Evolutionary conservation across 2,888 invertebrate species (phyloP), one percentile per base, ranked within the genome.

Genomic region (Agonopterix heracliana): DNA sequence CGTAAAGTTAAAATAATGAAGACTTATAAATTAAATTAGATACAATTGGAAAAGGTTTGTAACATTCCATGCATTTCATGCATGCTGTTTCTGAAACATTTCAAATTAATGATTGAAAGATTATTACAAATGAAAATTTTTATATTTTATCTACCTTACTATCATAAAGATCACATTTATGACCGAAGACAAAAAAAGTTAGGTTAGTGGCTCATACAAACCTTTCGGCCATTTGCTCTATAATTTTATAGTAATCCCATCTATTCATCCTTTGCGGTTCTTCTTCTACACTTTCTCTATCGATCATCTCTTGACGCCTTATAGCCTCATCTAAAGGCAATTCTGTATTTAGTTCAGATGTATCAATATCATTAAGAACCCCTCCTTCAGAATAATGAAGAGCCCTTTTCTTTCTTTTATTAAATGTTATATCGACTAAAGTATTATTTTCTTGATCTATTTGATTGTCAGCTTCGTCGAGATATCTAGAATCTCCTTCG

Each of bases 211-310:
- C 17, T 17, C 26, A 26, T 26, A 26, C 26, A 26, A 2, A 92
- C 92, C 90, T 87, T 64, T 90, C 87, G 36, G 87, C 85, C 73
- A 91, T 90, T 44, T 89, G 87, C 56, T 92, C 91, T 13, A 93
- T 68, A 38, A 90, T 78, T 71, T 90, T 91, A 71, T 94, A 94
- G 54, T 93, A 87, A 61, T 90, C 91, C 93, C 93, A 93, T 66
- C 91, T 74, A 48, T 88, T 88, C 81, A 88, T 86, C 61, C 80
- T 74, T 50, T 83, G 82, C 0, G 82, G 80, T 53, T 81, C 82
- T 44, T 71, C 58, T 8, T 72, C 63, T 46, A 60, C 58, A 51
- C 71, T 67, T 54, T 80, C 74, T 11, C 65, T 60, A 59, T 89
- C 89, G 40, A 86, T 81, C 48, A 81, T 58, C 69, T 90, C 90